Evolutionary conservation across 92 coral and sea anemone genomes (phyloP).

Genomic region (Anthopleura xanthogrammica): DNA sequence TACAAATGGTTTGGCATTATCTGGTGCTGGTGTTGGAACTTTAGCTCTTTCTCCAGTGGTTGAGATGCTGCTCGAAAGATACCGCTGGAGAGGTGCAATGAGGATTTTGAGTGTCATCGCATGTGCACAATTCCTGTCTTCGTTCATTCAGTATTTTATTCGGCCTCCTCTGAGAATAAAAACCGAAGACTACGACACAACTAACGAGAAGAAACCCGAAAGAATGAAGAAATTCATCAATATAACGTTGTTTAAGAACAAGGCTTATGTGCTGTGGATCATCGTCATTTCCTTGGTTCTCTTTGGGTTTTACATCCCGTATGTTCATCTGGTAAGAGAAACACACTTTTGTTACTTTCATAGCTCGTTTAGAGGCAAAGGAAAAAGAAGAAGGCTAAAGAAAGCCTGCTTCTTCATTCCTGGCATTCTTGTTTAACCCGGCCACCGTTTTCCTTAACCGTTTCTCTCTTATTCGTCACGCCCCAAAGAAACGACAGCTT

Average conservation of each 20-base stretch:
- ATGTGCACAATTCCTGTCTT: constrained; percentile 45
- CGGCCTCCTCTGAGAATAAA: constrained; percentile 41
- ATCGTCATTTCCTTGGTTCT: constrained; percentile 63
- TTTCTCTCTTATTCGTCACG: no score
- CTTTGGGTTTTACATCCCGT: constrained; percentile 87
- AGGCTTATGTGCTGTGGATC: constrained; percentile 74
- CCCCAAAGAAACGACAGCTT: no score
- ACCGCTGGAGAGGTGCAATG: constrained; percentile 73
- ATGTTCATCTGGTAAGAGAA: constrained; percentile 80
- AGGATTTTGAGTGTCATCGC: constrained; percentile 72
- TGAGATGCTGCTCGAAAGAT: constrained; percentile 57
- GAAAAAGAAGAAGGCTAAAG: no score
- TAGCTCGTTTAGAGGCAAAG: neutral
- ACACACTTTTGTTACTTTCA: neutral
- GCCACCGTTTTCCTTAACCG: no score
- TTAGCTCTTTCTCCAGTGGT: constrained; percentile 75
- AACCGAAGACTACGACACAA: constrained; percentile 18
- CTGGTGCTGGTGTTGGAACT: constrained; percentile 94
- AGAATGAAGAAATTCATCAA: constrained; percentile 25
- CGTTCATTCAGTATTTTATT: constrained; percentile 61
- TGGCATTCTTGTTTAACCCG: no score
- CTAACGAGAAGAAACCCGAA: constrained; percentile 24
- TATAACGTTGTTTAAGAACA: constrained; percentile 67
- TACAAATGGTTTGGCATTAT: constrained; percentile 81
- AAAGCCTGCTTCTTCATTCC: no score